These are phyloP conservation scores for Rosalia funebris DNA, from an alignment of 2,888 invertebrate genomes.

Conservation along the genomic window DNA sequence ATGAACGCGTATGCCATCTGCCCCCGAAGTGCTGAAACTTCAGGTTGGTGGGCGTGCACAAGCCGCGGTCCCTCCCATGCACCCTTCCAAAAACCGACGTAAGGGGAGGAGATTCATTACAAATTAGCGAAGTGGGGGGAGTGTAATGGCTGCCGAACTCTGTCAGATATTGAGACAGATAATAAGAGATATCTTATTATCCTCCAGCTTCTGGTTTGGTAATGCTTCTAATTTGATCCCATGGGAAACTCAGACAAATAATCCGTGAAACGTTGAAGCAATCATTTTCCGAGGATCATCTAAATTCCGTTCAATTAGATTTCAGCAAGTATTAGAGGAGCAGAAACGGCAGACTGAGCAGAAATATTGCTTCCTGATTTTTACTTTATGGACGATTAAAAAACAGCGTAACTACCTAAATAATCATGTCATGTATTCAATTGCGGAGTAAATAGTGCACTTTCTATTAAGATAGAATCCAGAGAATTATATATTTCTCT, in stretches of 20 bases:
- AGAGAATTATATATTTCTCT: no score
- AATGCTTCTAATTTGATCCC: slow-evolving; percentile 64
- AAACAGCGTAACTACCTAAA: neutral
- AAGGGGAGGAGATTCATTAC: slow-evolving; percentile 54
- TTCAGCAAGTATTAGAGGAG: slow-evolving; percentile 24
- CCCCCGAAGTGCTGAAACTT: slow-evolving; percentile 25
- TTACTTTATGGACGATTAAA: neutral
- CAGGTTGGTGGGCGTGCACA: slow-evolving; percentile 36
- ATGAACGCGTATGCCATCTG: slow-evolving; percentile 40
- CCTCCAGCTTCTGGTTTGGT: slow-evolving; percentile 59
- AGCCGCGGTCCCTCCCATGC: slow-evolving; percentile 36
- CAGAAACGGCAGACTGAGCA: slow-evolving; percentile 1
- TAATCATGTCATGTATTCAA: no score
- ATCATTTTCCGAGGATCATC: slow-evolving; percentile 44
- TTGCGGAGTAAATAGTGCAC: no score
- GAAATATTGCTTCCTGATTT: neutral
- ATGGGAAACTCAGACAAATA: slow-evolving; percentile 53
- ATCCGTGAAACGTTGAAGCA: slow-evolving; percentile 46
- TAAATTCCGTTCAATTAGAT: slow-evolving; percentile 40
- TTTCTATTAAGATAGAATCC: no score
- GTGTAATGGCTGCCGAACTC: slow-evolving; percentile 63
- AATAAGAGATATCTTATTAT: slow-evolving; percentile 64
- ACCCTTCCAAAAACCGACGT: slow-evolving; percentile 44
- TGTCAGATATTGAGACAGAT: slow-evolving; percentile 61
- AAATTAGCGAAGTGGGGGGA: slow-evolving; percentile 57